These are phyloP conservation scores for Euphydryas editha DNA, from an alignment of 2,888 invertebrate species.

Conservation along the genomic window DNA sequence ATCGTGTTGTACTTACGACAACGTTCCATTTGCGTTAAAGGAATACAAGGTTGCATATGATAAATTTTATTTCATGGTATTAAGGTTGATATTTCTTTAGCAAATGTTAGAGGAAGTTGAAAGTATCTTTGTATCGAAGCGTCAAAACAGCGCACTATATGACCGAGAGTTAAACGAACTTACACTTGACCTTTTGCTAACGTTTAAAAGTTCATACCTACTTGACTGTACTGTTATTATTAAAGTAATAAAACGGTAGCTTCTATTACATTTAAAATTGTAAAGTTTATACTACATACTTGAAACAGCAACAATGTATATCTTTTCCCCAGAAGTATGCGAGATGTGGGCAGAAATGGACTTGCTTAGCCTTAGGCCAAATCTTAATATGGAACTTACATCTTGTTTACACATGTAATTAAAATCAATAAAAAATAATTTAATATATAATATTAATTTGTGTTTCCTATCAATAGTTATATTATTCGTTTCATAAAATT, in stretches of 20 bases:
- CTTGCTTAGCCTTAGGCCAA: too few relatives aligned
- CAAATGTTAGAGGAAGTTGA: constrained; percentile 1
- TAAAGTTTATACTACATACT: neutral
- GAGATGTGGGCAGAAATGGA: too few relatives aligned
- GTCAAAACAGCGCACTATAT: constrained; percentile 41
- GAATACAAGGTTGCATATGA: neutral
- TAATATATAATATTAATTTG: too few relatives aligned
- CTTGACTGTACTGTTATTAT: constrained; percentile 38
- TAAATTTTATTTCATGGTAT: neutral
- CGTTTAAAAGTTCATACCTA: constrained; percentile 39
- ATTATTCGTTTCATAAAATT: too few relatives aligned
- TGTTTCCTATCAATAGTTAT: too few relatives aligned
- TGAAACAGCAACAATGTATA: neutral
- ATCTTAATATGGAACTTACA: too few relatives aligned
- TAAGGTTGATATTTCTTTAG: constrained; percentile 21
- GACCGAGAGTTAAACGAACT: constrained; percentile 67
- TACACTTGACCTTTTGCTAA: constrained; percentile 62
- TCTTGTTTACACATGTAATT: too few relatives aligned
- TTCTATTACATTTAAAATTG: constrained; percentile 4
- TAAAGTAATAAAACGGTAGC: constrained; percentile 37
- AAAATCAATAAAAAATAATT: too few relatives aligned
- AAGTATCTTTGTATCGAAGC: constrained; percentile 29
- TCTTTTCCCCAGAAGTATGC: neutral
- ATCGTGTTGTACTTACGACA: constrained; percentile 23
- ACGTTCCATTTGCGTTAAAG: constrained; percentile 18